A percentile compares a stretch with the other conserved stretches of the same genome.
Conservation (phyloP, 2,797 vertebrate species). For the Monodelphis domestica region DNA sequence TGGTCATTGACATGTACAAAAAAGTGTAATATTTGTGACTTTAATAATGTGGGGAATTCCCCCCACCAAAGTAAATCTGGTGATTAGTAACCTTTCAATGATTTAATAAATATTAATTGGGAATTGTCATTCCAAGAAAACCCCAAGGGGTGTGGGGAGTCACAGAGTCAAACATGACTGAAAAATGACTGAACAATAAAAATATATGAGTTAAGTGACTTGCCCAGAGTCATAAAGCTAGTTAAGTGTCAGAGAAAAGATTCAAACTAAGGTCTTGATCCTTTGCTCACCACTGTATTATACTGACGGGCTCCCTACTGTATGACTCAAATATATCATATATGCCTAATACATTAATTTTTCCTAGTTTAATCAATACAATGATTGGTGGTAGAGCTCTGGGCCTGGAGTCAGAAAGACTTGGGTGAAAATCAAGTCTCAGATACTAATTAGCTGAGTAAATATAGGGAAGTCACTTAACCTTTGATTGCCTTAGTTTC, state of each 20-base stretch:
- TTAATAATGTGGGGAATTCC: background rate
- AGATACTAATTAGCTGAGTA: background rate
- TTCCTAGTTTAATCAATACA: background rate
- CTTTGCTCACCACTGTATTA: background rate
- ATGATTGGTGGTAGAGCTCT: background rate
- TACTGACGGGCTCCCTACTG: background rate
- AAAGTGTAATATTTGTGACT: background rate
- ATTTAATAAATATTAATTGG: background rate
- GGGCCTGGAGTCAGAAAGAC: background rate
- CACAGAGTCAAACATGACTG: too few relatives aligned
- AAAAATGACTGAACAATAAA: too few relatives aligned
- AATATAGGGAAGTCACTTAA: background rate
- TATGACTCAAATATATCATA: background rate
- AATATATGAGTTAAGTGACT: background rate
- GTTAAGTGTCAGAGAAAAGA: background rate
- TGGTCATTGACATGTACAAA: constrained; percentile 18
- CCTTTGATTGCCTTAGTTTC: background rate
- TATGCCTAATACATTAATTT: background rate
- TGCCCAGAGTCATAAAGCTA: background rate
- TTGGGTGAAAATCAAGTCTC: background rate
- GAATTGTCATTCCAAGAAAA: too few relatives aligned
- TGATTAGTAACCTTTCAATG: background rate
- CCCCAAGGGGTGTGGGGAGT: too few relatives aligned
- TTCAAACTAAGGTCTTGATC: background rate
- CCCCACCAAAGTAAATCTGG: background rate